phyloP scores from a whole-genome alignment of 2,113 vertebrate genomes.

The Gadus macrocephalus region DNA sequence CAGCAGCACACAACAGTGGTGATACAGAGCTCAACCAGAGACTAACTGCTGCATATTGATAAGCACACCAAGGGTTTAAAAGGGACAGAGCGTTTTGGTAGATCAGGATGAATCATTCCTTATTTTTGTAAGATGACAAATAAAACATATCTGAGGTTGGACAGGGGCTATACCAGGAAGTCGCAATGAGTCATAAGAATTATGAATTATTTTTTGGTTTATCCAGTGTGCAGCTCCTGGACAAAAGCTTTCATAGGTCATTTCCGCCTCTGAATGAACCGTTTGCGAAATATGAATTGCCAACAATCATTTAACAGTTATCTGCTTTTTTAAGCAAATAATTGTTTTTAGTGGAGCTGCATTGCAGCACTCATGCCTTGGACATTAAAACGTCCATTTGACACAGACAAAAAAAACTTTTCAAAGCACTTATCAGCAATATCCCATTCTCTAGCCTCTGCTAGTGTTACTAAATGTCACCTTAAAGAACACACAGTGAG shows the following conservation, averaged over 20 bases:
- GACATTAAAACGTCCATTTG: too few species aligned
- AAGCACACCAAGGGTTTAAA: neutral
- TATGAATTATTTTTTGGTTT: neutral
- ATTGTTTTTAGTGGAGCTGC: neutral
- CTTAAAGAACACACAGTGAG: neutral
- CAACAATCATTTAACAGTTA: neutral
- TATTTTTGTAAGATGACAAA: neutral
- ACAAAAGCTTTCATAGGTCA: neutral
- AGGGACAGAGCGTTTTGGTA: neutral
- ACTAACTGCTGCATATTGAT: too few species aligned
- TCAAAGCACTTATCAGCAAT: neutral
- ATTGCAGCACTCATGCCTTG: too few species aligned
- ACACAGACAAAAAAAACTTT: neutral
- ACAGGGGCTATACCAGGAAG: neutral
- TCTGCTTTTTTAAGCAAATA: neutral
- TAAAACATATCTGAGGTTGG: neutral
- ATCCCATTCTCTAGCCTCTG: too few species aligned
- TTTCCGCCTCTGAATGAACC: neutral
- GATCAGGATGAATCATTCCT: neutral
- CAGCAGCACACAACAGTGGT: too few species aligned
- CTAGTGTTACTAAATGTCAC: too few species aligned
- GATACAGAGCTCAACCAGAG: too few species aligned
- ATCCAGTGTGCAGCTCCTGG: too few species aligned
- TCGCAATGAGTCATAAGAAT: conserved; percentile 1
- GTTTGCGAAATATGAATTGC: neutral